Percentiles rank a stretch among this genome's conserved stretches.
phyloP scores from a whole-genome alignment of 2,888 invertebrate species.

The Ypsolopha sequella region DNA sequence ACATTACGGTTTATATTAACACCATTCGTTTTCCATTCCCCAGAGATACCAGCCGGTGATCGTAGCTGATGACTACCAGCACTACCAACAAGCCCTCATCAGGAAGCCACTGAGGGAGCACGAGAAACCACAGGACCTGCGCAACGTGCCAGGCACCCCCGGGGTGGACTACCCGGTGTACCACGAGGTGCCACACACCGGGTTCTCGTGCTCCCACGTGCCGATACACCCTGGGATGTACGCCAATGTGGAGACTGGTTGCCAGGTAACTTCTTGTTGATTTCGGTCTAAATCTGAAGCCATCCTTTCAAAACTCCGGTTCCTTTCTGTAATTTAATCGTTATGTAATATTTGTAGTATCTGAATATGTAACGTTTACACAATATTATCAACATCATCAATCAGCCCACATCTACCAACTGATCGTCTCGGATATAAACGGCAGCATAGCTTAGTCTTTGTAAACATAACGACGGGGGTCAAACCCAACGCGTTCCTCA shows the following conservation, averaged over 20 bases:
- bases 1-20: too few species aligned
- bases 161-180: slow-evolving; percentile 88
- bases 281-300: too few species aligned
- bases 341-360: too few species aligned
- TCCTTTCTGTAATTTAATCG: too few species aligned
- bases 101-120: slow-evolving; percentile 64
- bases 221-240: slow-evolving; percentile 89
- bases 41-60: slow-evolving; percentile 40
- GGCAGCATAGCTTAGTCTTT: too few species aligned
- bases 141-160: slow-evolving; percentile 83
- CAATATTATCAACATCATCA: too few species aligned
- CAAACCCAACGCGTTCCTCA: too few species aligned
- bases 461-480: too few species aligned
- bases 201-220: slow-evolving; percentile 83
- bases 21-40: slow-evolving; percentile 10
- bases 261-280: slow-evolving; percentile 71
- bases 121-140: slow-evolving; percentile 80
- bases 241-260: slow-evolving; percentile 90
- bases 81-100: slow-evolving; percentile 40
- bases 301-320: too few species aligned
- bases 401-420: too few species aligned
- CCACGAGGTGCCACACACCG: slow-evolving; percentile 81
- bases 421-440: too few species aligned
- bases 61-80: slow-evolving; percentile 18
- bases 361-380: too few species aligned